Evolutionary conservation across 2,888 invertebrate species (phyloP), one percentile per base, ranked within the genome.

Genomic region (Melanostoma mellinum): DNA sequence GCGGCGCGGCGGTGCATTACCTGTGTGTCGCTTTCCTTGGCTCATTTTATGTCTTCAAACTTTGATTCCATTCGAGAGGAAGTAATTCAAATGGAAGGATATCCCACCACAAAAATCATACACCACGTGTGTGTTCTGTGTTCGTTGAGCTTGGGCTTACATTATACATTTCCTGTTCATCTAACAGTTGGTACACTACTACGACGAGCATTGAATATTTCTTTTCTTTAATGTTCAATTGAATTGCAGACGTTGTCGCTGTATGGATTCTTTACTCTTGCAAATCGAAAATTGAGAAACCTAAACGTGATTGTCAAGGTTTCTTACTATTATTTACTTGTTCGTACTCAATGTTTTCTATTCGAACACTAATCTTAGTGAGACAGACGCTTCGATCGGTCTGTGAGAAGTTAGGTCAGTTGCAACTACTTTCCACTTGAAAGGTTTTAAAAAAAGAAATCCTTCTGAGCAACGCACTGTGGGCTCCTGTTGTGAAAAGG

Each of bases 241-340:
- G 82, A 78, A 78, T 84, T 84, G 82, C 82, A 84, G 82, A 84
- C 82, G 50, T 68, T 84, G 82, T 84, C 82, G 78, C 38, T 42
- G 53, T 32, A 72, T 38, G 56, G 56, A 55, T 60, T 52, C 0
- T 58, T 69, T 58, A 56, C 35, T 30, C 38, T 35, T 38, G 38
- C 50, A 63, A 56, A 65, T 32, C 42, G 50, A 68, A 79, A 69
- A 79, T 73, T 73, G 42, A 36, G 33, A 50, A 58, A 56, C 36
- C 48, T 38, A 63, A 69, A 82, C 82, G 82, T 82, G 77, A 72
- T 73, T 68, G 71, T 60, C 72, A 55, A 38, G 52, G 44, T 58
- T 67, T 55, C 58, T 42, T n/a, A 44, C 60, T 52, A 33, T 33
- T 68, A 60, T 75, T 76, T 69, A 36, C 55, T n/a, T 42, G 33